Conservation (phyloP, 1,140 invertebrate species). For the Lepidurus arcticus region DNA sequence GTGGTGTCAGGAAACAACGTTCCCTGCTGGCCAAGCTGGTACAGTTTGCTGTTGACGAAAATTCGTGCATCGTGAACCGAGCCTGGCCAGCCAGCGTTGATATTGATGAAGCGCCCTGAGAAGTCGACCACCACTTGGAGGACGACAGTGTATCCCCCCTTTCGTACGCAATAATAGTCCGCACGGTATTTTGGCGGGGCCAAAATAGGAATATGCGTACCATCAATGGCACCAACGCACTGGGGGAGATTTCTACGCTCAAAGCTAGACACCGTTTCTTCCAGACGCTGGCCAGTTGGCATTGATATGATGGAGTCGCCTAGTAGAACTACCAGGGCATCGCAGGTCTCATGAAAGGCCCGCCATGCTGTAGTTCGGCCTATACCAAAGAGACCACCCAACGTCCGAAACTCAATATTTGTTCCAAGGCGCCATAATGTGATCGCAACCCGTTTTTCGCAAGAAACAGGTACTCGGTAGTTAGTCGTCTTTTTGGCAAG, state of each 20-base stretch:
- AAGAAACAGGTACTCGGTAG: not conserved
- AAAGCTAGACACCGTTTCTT: not conserved
- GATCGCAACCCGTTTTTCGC: not conserved
- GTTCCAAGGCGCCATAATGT: not conserved
- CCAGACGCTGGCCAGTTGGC: not conserved
- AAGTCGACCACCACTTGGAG: conserved; percentile 25
- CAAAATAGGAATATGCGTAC: not conserved
- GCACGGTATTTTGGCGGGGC: not conserved
- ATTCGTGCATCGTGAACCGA: conserved; percentile 31
- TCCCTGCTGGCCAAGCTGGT: not conserved
- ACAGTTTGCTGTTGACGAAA: not conserved
- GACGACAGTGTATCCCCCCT: conserved; percentile 22
- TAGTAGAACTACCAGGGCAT: not conserved
- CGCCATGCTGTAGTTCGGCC: not conserved
- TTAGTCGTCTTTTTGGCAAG: not conserved
- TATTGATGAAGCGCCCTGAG: not conserved
- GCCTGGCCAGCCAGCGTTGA: conserved; percentile 25
- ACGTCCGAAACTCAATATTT: not conserved
- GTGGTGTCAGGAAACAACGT: no score
- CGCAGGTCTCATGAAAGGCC: not conserved
- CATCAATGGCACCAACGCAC: not conserved
- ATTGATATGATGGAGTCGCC: not conserved
- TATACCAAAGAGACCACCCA: not conserved
- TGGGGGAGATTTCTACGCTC: not conserved
- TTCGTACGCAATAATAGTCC: conserved; percentile 15